Percentiles rank a stretch among this genome's conserved stretches.
Evolutionary conservation across 2,113 vertebrate genomes (phyloP).

Genomic region (Marmota flaviventris): DNA sequence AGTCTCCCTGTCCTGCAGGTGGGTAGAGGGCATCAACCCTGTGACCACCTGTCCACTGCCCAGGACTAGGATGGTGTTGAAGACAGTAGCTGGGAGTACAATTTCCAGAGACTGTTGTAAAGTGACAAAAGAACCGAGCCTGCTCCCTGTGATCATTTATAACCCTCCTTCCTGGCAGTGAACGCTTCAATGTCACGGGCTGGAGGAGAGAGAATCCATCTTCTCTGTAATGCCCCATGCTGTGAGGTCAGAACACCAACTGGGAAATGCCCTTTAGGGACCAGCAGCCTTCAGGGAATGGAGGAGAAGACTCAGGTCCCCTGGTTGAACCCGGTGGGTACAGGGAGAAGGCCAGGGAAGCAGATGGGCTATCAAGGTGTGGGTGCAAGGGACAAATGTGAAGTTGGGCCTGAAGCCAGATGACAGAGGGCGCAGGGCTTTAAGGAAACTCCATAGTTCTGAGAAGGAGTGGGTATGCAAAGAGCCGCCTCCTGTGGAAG

Average conservation of each 20-base stretch:
- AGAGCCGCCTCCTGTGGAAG: not conserved
- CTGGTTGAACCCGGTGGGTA: not conserved
- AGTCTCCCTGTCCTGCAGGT: too few relatives aligned
- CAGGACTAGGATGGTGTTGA: not conserved
- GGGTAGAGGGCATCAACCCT: not conserved
- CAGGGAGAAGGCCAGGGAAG: not conserved
- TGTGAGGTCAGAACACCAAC: not conserved
- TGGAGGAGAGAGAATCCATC: not conserved
- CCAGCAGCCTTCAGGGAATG: not conserved
- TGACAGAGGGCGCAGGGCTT: not conserved
- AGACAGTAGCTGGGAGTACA: not conserved
- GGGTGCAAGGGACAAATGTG: not conserved
- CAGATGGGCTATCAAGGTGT: not conserved
- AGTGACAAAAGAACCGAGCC: not conserved
- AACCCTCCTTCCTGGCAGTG: not conserved
- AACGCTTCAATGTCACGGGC: not conserved
- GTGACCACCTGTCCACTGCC: not conserved
- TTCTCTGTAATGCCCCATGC: not conserved
- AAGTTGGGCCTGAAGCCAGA: not conserved
- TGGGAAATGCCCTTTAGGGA: not conserved
- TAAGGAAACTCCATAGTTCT: not conserved
- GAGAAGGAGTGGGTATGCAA: not conserved
- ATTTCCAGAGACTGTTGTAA: not conserved
- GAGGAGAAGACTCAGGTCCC: rapidly evolving
- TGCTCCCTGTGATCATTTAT: not conserved